Percentiles rank a stretch among this genome's conserved stretches.
Evolutionary conservation across 2,797 vertebrate species (phyloP).

Genomic region (Hapalemur alaotrensis): DNA sequence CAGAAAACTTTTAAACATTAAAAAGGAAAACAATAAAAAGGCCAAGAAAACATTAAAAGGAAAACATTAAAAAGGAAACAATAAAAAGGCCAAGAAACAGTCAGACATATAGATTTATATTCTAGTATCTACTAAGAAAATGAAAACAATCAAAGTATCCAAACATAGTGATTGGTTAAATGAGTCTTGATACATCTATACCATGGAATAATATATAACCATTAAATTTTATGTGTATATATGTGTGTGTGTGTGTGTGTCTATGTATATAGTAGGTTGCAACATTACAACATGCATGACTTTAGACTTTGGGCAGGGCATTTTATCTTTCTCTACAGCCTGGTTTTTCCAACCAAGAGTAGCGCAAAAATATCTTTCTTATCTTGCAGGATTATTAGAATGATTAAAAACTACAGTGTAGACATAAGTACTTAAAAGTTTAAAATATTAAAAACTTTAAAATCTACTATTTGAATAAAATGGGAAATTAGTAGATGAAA

Average conservation of each 20-base stretch:
- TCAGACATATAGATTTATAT: neutral
- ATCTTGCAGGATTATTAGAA: neutral
- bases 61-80: neutral
- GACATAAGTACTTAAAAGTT: conserved; percentile 9
- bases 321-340: neutral
- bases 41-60: neutral
- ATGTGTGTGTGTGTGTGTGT: neutral
- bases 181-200: neutral
- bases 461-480: neutral
- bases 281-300: neutral
- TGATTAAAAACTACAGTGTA: neutral
- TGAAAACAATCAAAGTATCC: neutral
- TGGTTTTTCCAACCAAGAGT: neutral
- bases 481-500: neutral
- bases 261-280: neutral
- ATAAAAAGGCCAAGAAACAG: neutral
- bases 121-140: neutral
- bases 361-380: neutral
- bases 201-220: neutral
- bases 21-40: neutral
- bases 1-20: neutral
- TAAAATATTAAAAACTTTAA: neutral
- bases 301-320: neutral
- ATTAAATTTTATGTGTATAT: neutral
- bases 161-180: neutral